phyloP scores from a whole-genome alignment of 1,140 invertebrate species.

The Dufourea novaeangliae region DNA sequence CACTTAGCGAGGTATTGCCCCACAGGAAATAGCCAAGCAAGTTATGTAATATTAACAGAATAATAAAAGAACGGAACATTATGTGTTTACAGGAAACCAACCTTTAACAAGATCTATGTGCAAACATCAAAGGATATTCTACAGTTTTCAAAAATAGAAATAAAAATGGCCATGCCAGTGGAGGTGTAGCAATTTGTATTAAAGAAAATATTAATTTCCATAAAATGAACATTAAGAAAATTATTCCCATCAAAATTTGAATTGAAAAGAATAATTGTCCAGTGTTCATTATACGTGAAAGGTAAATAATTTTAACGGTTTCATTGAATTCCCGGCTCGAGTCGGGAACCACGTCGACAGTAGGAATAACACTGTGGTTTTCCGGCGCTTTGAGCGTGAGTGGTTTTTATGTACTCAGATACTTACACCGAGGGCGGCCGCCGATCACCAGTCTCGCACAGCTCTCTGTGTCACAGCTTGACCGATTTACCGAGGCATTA shows the following conservation, averaged over 20 bases:
- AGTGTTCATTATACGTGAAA: neutral
- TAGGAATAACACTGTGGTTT: constrained; percentile 2
- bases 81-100: too few species aligned
- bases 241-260: neutral
- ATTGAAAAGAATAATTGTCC: too few species aligned
- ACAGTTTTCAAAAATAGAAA: too few species aligned
- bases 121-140: too few species aligned
- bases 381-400: neutral
- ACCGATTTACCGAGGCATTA: constrained; percentile 63
- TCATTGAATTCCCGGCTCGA: constrained; percentile 6
- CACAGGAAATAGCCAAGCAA: too few species aligned
- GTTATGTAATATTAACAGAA: too few species aligned
- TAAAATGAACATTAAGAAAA: neutral
- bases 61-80: too few species aligned
- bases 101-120: too few species aligned
- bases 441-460: neutral
- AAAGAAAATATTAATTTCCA: too few species aligned
- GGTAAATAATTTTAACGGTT: neutral
- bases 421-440: constrained; percentile 11
- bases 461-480: constrained; percentile 44
- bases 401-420: constrained; percentile 9
- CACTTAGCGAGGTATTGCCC: too few species aligned
- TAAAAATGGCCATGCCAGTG: too few species aligned
- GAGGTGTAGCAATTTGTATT: too few species aligned
- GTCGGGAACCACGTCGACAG: neutral